Evolutionary conservation across 2,113 vertebrate species (phyloP).

Genomic region (Erythrolamprus reginae): DNA sequence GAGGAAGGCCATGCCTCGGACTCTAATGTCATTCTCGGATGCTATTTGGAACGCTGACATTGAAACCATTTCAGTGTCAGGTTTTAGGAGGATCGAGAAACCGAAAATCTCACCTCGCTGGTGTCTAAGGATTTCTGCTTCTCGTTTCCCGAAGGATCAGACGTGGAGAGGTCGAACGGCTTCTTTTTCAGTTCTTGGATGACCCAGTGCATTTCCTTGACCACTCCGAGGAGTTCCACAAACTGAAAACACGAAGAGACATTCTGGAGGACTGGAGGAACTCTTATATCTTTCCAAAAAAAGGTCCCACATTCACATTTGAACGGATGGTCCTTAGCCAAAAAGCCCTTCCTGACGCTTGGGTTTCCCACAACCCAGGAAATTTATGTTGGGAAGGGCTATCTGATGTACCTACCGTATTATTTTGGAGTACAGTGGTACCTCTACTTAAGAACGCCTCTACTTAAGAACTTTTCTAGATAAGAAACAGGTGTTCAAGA

Average conservation of each 20-base stretch:
- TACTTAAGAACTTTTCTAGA: too few species aligned
- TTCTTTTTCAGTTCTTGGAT: conserved; percentile 74
- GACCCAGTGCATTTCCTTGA: conserved; percentile 71
- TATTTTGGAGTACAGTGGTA: too few species aligned
- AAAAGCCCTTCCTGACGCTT: background rate
- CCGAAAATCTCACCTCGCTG: conserved; percentile 52
- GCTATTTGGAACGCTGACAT: too few species aligned
- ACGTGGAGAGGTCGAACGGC: conserved; percentile 46
- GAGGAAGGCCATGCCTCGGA: too few species aligned
- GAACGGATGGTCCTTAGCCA: background rate
- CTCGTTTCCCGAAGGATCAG: conserved; percentile 43
- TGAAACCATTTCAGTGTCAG: background rate
- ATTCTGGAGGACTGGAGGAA: background rate
- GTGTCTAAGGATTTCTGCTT: conserved; percentile 35
- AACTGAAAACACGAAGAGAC: conserved; percentile 68
- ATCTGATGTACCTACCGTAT: background rate
- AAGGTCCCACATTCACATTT: background rate
- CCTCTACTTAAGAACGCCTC: too few species aligned
- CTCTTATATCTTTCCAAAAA: background rate
- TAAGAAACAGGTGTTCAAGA: too few species aligned
- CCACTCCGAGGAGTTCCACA: conserved; percentile 73
- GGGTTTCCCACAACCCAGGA: background rate
- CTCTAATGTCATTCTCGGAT: too few species aligned
- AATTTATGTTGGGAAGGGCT: background rate
- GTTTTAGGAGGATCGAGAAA: background rate